Conservation (phyloP, 2,797 vertebrate species). For the Notamacropus eugenii region DNA sequence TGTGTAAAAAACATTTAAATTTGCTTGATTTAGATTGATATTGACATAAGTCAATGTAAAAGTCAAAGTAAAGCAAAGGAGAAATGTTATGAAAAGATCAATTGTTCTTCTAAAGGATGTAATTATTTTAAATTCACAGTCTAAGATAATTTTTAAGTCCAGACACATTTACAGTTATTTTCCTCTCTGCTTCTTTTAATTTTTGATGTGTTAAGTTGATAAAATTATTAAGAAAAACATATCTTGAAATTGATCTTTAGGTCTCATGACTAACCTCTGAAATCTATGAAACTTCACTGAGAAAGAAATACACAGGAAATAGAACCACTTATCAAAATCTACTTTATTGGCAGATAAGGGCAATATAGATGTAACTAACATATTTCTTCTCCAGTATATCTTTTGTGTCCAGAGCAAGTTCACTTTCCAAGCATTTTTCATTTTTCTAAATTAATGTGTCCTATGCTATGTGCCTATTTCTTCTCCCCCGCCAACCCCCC, state of each 20-base stretch:
- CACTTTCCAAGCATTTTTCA: slow-evolving; percentile 22
- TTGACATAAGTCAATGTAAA: neutral
- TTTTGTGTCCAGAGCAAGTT: slow-evolving; percentile 36
- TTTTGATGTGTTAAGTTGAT: neutral
- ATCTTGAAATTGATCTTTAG: neutral
- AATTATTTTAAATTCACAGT: neutral
- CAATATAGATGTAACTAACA: neutral
- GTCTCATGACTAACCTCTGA: neutral
- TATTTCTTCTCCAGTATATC: neutral
- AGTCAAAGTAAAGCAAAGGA: neutral
- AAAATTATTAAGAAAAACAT: neutral
- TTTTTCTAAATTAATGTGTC: slow-evolving; percentile 21
- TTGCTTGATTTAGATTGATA: neutral
- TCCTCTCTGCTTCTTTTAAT: neutral
- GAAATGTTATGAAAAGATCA: neutral
- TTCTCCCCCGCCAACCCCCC: neutral
- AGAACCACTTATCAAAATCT: neutral
- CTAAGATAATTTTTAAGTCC: neutral
- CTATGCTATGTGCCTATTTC: neutral
- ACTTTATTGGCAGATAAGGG: neutral
- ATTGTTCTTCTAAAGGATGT: neutral
- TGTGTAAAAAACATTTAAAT: neutral
- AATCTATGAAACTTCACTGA: neutral
- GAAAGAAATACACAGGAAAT: neutral
- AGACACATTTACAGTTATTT: neutral